Conservation (phyloP, 64 coral and sea anemone genomes). For the Porites australiensis region DNA sequence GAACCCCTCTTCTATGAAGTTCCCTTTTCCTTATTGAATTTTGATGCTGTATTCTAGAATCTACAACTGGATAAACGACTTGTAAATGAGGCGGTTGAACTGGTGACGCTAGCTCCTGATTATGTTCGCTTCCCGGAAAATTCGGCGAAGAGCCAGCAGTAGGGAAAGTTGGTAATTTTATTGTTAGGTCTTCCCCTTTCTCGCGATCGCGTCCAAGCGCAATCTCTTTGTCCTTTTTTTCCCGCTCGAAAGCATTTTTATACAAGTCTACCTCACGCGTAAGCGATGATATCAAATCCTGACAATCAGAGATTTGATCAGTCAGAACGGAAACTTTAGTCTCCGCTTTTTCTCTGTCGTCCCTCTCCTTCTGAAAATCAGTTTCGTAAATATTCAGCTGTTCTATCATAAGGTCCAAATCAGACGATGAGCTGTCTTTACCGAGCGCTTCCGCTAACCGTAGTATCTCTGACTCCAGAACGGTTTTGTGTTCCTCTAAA, state of each 20-base stretch:
- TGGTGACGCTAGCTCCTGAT: slow-evolving; percentile 24
- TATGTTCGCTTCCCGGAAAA: slow-evolving; percentile 20
- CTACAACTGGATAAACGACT: slow-evolving; percentile 82
- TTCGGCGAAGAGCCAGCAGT: slow-evolving; percentile 8
- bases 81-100: slow-evolving; percentile 76
- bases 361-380: slow-evolving; percentile 89
- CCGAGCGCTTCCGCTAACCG: slow-evolving; percentile 72
- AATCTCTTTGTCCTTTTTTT: slow-evolving; percentile 86
- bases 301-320: slow-evolving; percentile 74
- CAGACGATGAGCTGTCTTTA: slow-evolving; percentile 29
- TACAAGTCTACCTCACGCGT: slow-evolving; percentile 85
- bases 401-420: slow-evolving; percentile 74
- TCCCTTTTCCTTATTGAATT: slow-evolving; percentile 83
- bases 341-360: slow-evolving; percentile 83
- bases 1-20: slow-evolving; percentile 85
- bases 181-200: background rate
- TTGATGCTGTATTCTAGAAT: slow-evolving; percentile 61
- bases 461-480: slow-evolving; percentile 70
- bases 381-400: slow-evolving; percentile 89
- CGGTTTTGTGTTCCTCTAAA: slow-evolving; percentile 76
- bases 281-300: slow-evolving; percentile 87
- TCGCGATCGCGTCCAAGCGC: slow-evolving; percentile 30
- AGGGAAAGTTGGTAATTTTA: background rate
- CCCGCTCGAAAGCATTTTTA: slow-evolving; percentile 90
- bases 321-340: slow-evolving; percentile 71